phyloP scores from a whole-genome alignment of 2,797 vertebrate species.

The Thalassophryne amazonica region DNA sequence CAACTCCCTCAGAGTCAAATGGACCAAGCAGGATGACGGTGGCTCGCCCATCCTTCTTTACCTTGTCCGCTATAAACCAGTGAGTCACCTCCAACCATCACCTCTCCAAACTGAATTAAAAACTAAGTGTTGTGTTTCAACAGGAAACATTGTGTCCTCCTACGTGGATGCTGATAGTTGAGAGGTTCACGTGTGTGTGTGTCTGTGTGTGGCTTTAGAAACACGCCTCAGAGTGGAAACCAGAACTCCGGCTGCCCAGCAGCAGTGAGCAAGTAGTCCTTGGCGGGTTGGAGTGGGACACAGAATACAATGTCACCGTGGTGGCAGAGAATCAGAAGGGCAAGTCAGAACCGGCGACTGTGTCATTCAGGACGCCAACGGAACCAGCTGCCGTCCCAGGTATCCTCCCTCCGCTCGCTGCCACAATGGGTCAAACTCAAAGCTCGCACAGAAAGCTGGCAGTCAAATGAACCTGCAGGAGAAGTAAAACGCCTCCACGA shows the following conservation, averaged over 20 bases:
- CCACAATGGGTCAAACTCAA: constrained; percentile 51
- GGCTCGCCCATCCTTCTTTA: constrained; percentile 95
- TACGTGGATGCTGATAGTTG: too few relatives aligned
- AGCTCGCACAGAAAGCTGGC: constrained; percentile 36
- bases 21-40: constrained; percentile 96
- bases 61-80: constrained; percentile 90
- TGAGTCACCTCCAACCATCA: constrained; percentile 79
- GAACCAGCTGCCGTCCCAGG: constrained; percentile 94
- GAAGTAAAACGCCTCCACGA: constrained; percentile 39
- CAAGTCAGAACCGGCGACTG: constrained; percentile 85
- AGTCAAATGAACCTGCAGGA: constrained; percentile 42
- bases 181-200: neutral
- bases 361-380: constrained; percentile 85
- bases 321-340: constrained; percentile 94
- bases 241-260: constrained; percentile 85
- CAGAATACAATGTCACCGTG: constrained; percentile 89
- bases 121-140: too few relatives aligned
- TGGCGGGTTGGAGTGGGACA: constrained; percentile 89
- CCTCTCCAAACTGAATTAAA: neutral
- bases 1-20: constrained; percentile 89
- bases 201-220: constrained; percentile 67
- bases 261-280: constrained; percentile 85
- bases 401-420: constrained; percentile 61
- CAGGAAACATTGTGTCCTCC: too few relatives aligned
- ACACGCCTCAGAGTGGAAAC: constrained; percentile 86